phyloP scores from a whole-genome alignment of 1,140 invertebrate species.

The Coptotermes formosanus region DNA sequence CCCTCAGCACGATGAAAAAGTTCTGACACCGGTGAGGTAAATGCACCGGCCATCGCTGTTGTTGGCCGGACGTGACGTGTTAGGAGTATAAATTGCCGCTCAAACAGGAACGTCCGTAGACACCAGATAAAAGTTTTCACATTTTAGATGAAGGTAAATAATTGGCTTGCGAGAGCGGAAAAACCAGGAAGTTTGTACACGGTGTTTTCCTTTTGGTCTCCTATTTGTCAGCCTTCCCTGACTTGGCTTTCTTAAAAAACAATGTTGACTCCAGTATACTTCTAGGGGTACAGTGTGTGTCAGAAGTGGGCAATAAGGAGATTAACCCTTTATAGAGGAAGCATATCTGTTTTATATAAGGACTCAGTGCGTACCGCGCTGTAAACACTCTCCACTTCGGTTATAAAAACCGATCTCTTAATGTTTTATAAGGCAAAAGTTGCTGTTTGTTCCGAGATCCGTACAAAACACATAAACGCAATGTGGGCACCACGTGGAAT shows the following conservation, averaged over 20 bases:
- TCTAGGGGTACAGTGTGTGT: not conserved
- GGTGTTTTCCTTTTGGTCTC: not conserved
- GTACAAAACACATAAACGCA: no score
- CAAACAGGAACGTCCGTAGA: not conserved
- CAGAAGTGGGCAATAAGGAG: no score
- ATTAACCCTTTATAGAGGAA: no score
- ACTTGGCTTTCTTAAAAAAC: not conserved
- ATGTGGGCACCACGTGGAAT: no score
- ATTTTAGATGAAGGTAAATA: not conserved
- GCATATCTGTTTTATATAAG: no score
- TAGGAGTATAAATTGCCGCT: not conserved
- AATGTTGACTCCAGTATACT: not conserved
- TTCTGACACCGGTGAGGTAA: no score
- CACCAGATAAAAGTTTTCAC: not conserved
- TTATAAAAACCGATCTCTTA: no score
- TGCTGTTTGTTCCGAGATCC: no score
- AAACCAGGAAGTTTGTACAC: not conserved
- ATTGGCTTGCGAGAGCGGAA: not conserved
- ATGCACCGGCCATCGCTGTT: not conserved
- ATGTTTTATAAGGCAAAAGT: no score
- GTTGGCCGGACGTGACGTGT: not conserved
- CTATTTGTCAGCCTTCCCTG: not conserved
- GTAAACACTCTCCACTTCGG: no score
- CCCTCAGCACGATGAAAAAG: no score
- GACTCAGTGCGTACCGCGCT: no score